phyloP scores from a whole-genome alignment of 2,888 invertebrate genomes.

The Ennomos fuscantarius region DNA sequence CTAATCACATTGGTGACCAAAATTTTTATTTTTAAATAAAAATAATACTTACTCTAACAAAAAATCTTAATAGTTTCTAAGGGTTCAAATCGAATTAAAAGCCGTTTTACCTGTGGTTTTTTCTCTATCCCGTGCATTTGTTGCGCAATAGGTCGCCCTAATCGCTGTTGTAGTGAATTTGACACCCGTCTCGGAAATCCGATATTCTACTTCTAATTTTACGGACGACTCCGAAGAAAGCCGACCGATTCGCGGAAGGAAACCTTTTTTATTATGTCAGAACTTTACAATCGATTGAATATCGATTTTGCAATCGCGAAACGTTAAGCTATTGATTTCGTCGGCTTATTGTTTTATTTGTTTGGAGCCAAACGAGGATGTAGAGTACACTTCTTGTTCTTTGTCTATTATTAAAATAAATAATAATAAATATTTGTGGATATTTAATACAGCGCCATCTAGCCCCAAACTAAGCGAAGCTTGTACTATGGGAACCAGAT shows the following conservation, averaged over 20 bases:
- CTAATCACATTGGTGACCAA: too few species aligned
- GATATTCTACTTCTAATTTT: conserved; percentile 57
- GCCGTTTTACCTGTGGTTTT: conserved; percentile 27
- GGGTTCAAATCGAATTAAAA: conserved; percentile 12
- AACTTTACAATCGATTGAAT: conserved; percentile 25
- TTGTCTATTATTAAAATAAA: too few species aligned
- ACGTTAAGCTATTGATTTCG: conserved; percentile 8
- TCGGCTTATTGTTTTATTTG: background rate
- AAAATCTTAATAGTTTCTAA: background rate
- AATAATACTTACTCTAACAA: too few species aligned
- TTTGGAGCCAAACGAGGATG: background rate
- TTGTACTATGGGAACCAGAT: too few species aligned
- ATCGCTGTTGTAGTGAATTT: conserved; percentile 53
- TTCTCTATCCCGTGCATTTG: conserved; percentile 43
- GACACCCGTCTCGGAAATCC: conserved; percentile 63
- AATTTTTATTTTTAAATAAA: too few species aligned
- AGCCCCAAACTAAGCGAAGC: too few species aligned
- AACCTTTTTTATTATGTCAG: conserved; percentile 56
- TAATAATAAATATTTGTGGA: too few species aligned
- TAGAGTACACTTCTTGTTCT: background rate
- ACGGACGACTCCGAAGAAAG: conserved; percentile 49
- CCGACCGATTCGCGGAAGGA: conserved; percentile 72
- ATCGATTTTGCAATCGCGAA: conserved; percentile 14
- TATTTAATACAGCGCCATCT: too few species aligned
- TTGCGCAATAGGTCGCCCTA: conserved; percentile 45